Percentiles rank a stretch among this genome's conserved stretches.
Evolutionary conservation across 2,113 vertebrate species (phyloP).

Genomic region (Sminthopsis crassicaudata): DNA sequence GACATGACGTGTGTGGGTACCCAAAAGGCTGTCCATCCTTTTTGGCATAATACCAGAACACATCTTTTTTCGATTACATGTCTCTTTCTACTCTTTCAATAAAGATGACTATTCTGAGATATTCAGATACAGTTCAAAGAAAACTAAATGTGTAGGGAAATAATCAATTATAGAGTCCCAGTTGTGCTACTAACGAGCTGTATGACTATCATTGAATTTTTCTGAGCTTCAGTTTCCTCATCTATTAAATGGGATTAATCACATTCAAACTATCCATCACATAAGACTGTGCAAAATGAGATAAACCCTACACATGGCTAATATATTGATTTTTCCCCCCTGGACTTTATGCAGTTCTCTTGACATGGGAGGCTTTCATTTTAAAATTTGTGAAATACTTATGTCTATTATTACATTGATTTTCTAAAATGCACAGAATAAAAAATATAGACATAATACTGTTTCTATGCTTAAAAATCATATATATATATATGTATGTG

Average conservation of each 20-base stretch:
- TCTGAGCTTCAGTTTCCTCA: not conserved
- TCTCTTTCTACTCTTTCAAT: not conserved
- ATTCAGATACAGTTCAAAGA: not conserved
- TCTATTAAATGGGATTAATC: not conserved
- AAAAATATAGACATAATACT: not conserved
- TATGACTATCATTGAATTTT: not conserved
- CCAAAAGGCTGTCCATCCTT: not conserved
- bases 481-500: too few species aligned
- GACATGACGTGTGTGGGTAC: not conserved
- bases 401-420: not conserved
- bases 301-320: not conserved
- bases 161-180: not conserved
- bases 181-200: not conserved
- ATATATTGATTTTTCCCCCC: not conserved
- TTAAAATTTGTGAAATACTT: not conserved
- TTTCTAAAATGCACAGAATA: not conserved
- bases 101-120: not conserved
- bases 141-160: not conserved
- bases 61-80: not conserved
- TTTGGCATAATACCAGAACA: not conserved
- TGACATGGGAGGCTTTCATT: not conserved
- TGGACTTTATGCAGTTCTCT: not conserved
- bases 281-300: not conserved
- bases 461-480: not conserved
- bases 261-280: not conserved